Evolutionary conservation across 2,888 invertebrate species (phyloP).

Genomic region (Eulithis testata): DNA sequence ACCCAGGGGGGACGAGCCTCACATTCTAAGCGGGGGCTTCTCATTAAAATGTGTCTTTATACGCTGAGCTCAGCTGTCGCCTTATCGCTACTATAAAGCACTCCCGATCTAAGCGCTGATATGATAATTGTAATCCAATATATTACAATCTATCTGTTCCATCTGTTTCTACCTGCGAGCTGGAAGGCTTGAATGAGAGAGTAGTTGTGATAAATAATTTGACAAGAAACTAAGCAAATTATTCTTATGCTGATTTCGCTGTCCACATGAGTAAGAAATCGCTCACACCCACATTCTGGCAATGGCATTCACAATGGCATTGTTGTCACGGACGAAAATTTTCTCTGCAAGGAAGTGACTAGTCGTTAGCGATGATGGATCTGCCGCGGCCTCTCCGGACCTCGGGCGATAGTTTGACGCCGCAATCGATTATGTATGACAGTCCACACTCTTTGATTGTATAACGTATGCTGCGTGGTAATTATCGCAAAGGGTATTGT

Average conservation of each 20-base stretch:
- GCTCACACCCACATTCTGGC: constrained; percentile 50
- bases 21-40: constrained; percentile 63
- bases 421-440: constrained; percentile 78
- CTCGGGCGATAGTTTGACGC: constrained; percentile 62
- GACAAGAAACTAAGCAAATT: constrained; percentile 24
- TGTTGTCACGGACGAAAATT: constrained; percentile 58
- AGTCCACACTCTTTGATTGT: constrained; percentile 69
- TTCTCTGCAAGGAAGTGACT: constrained; percentile 56
- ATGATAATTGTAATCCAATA: constrained; percentile 79
- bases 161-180: constrained; percentile 58
- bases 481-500: constrained; percentile 66
- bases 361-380: constrained; percentile 68
- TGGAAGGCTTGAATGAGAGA: constrained; percentile 32
- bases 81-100: constrained; percentile 72
- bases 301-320: too few relatives aligned
- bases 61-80: constrained; percentile 69
- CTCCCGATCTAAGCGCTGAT: constrained; percentile 69
- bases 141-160: constrained; percentile 59
- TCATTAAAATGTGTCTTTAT: constrained; percentile 78
- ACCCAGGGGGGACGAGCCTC: constrained; percentile 58
- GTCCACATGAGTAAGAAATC: constrained; percentile 52
- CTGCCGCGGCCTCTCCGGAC: constrained; percentile 56
- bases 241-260: constrained; percentile 47
- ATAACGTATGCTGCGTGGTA: constrained; percentile 65
- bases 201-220: constrained; percentile 23